Conservation (phyloP, 2,797 vertebrate genomes). For the Channallabes apus region DNA sequence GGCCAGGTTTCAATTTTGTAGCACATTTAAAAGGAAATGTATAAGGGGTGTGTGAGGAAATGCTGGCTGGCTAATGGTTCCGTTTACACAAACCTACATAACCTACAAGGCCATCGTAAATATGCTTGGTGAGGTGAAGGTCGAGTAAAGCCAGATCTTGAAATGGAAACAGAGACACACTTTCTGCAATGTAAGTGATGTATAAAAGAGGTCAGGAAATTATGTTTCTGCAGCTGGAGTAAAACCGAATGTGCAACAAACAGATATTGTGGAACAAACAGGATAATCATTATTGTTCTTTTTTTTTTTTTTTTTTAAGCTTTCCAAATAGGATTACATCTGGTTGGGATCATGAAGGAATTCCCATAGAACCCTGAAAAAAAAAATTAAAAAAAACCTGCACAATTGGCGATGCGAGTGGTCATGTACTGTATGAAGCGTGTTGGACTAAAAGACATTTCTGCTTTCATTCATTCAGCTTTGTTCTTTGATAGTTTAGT, state of each 20-base stretch:
- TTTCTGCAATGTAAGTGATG: background rate
- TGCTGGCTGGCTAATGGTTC: constrained; percentile 1
- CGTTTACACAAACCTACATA: background rate
- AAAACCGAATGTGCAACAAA: background rate
- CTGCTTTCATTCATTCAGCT: background rate
- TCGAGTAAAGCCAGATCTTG: background rate
- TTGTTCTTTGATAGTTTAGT: background rate
- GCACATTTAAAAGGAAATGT: background rate
- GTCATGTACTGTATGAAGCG: background rate
- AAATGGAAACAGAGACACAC: too few species aligned
- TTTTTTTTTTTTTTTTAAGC: background rate
- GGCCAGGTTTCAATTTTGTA: background rate
- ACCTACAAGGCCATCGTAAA: background rate
- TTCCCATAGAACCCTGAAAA: background rate
- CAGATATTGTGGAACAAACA: background rate
- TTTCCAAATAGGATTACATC: background rate
- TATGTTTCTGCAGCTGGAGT: background rate
- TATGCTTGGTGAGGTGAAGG: background rate
- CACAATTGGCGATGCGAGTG: background rate
- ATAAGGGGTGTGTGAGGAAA: constrained; percentile 18
- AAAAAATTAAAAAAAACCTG: background rate
- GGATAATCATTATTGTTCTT: background rate
- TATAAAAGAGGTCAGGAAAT: background rate
- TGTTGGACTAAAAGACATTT: background rate
- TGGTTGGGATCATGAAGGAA: background rate